Percentiles rank a stretch among this genome's conserved stretches.
These are phyloP conservation scores for Trichomalopsis sarcophagae DNA, from an alignment of 1,140 invertebrate species.

Conservation along the genomic window DNA sequence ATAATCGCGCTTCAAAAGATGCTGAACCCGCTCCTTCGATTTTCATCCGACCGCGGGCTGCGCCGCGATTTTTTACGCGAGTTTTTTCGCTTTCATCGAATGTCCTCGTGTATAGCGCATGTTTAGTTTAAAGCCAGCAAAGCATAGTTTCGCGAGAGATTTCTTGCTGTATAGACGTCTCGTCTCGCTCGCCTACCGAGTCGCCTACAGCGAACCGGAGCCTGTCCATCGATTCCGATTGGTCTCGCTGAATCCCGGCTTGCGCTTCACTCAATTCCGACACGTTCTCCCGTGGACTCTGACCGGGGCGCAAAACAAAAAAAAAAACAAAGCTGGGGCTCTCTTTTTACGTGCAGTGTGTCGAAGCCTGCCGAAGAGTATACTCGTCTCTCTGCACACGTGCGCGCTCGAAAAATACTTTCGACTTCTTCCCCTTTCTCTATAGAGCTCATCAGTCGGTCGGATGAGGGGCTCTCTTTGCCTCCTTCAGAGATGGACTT, in stretches of 20 bases:
- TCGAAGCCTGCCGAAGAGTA: background rate
- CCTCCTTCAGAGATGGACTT: constrained; percentile 48
- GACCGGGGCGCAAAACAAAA: background rate
- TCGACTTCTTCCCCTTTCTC: constrained; percentile 54
- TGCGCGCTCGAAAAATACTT: constrained; percentile 47
- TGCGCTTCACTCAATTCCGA: constrained; percentile 36
- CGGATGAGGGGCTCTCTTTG: constrained; percentile 3
- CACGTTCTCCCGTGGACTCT: constrained; percentile 11
- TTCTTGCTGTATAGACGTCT: background rate
- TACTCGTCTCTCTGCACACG: background rate
- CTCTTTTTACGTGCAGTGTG: background rate
- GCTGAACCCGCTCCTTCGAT: background rate
- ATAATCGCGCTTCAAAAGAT: constrained; percentile 4
- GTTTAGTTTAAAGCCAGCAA: background rate
- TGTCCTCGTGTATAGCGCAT: background rate
- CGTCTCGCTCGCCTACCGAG: background rate
- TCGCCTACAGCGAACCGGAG: constrained; percentile 15
- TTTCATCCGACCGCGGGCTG: background rate
- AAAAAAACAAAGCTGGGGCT: constrained; percentile 8
- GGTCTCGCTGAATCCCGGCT: constrained; percentile 56
- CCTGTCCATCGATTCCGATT: constrained; percentile 59
- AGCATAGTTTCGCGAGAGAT: background rate
- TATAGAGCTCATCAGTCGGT: background rate
- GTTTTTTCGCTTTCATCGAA: background rate
- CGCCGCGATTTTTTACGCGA: background rate